phyloP scores from a whole-genome alignment of 2,797 vertebrate species.

The Phoeniculus purpureus region DNA sequence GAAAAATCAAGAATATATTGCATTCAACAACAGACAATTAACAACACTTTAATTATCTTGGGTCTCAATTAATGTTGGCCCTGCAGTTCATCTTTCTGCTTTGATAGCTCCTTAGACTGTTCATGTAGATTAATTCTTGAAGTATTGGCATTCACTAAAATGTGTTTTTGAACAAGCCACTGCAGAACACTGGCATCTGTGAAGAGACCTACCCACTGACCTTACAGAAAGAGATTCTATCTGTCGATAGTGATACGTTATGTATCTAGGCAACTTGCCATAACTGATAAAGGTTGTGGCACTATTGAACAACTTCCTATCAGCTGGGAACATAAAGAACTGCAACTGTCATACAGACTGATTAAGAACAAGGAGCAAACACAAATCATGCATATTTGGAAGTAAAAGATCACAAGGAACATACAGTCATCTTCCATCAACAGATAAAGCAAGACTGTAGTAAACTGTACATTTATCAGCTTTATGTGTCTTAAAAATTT shows the following conservation, averaged over 20 bases:
- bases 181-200: not conserved
- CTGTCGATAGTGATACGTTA: not conserved
- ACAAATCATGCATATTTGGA: not conserved
- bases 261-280: conserved; percentile 11
- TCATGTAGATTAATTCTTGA: conserved; percentile 59
- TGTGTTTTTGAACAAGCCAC: not conserved
- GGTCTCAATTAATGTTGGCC: conserved; percentile 68
- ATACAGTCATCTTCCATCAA: not conserved
- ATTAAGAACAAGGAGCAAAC: not conserved
- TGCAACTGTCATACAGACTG: not conserved
- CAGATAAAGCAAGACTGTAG: not conserved
- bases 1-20: conserved; percentile 47
- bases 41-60: conserved; percentile 77
- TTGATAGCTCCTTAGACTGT: conserved; percentile 56
- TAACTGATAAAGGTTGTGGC: conserved; percentile 36
- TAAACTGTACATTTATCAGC: not conserved
- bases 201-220: not conserved
- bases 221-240: not conserved
- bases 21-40: conserved; percentile 77
- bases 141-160: conserved; percentile 16
- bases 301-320: conserved; percentile 39
- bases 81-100: conserved; percentile 71
- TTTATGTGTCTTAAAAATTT: not conserved
- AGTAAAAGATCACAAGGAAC: not conserved
- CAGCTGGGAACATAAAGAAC: conserved; percentile 9